Conservation (phyloP, 2,113 vertebrate species). For the Macquaria ambigua region DNA sequence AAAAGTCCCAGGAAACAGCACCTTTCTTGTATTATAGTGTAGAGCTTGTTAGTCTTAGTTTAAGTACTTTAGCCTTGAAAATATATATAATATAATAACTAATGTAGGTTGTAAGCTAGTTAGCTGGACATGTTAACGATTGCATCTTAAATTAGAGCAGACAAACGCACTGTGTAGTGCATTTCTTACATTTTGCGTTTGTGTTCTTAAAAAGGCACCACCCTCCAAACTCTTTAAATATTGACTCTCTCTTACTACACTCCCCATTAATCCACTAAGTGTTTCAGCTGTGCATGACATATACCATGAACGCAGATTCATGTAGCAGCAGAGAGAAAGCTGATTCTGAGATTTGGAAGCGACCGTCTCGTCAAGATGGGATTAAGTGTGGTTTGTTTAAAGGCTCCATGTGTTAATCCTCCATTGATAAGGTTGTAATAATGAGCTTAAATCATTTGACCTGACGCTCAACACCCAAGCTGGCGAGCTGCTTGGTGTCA, state of each 20-base stretch:
- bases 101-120: neutral
- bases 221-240: neutral
- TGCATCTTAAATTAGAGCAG: neutral
- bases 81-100: neutral
- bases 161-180: neutral
- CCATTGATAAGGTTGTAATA: conserved; percentile 8
- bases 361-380: neutral
- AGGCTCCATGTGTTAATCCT: conserved; percentile 46
- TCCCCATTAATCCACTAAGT: neutral
- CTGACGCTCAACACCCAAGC: neutral
- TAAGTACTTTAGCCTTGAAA: too few species aligned
- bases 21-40: too few species aligned
- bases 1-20: neutral
- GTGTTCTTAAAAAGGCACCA: neutral
- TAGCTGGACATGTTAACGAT: too few species aligned
- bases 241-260: neutral
- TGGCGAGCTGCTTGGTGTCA: neutral
- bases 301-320: neutral
- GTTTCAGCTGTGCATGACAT: neutral
- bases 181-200: neutral
- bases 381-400: conserved; percentile 47
- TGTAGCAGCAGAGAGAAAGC: neutral
- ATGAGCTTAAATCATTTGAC: conserved; percentile 37
- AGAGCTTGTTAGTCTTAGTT: too few species aligned
- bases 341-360: neutral